Conservation (phyloP, 2,888 invertebrate species). For the Campoplex nolae region DNA sequence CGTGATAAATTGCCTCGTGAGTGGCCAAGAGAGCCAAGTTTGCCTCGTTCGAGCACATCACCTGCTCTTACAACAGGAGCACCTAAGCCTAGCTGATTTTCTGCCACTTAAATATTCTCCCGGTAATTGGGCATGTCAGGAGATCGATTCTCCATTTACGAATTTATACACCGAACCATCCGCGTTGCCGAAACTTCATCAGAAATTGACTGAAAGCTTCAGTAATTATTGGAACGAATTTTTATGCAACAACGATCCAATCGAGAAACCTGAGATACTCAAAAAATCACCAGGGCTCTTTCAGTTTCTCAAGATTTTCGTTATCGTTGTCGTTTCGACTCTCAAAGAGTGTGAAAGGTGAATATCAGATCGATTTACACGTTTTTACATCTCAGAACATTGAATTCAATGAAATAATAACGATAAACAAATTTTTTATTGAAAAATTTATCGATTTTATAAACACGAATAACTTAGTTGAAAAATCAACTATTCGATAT, state of each 20-base stretch:
- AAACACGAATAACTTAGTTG: neutral
- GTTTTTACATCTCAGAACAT: neutral
- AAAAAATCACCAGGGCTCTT: slow-evolving; percentile 87
- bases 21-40: slow-evolving; percentile 85
- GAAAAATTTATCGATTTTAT: neutral
- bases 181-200: slow-evolving; percentile 88
- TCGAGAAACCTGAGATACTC: slow-evolving; percentile 89
- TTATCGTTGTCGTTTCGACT: slow-evolving; percentile 89
- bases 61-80: slow-evolving; percentile 90
- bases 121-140: slow-evolving; percentile 83
- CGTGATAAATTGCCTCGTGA: slow-evolving; percentile 85
- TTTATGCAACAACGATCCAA: slow-evolving; percentile 91
- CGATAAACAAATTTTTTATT: neutral
- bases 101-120: slow-evolving; percentile 86
- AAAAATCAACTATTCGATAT: neutral
- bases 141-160: slow-evolving; percentile 83
- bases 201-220: slow-evolving; percentile 88
- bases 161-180: slow-evolving; percentile 81
- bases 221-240: slow-evolving; percentile 93
- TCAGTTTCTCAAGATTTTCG: slow-evolving; percentile 87
- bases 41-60: slow-evolving; percentile 92
- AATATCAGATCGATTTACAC: slow-evolving; percentile 15
- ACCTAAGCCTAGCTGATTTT: slow-evolving; percentile 91
- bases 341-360: slow-evolving; percentile 87
- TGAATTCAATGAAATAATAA: neutral